Percentiles rank a stretch among this genome's conserved stretches.
Conservation (phyloP, 2,888 invertebrate genomes). For the Brachylomia viminalis region DNA sequence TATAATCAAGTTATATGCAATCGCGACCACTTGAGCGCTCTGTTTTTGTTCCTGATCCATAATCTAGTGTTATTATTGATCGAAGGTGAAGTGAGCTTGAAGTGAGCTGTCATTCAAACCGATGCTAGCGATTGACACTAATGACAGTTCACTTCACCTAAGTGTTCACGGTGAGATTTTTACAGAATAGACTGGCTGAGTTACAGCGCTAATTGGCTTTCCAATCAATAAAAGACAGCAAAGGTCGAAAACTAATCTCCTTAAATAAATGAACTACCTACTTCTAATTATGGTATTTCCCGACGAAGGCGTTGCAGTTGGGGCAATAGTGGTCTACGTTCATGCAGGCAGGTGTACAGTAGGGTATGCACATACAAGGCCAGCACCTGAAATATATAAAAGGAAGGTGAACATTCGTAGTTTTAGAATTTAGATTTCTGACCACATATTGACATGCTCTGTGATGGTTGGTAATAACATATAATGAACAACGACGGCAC, state of each 20-base stretch:
- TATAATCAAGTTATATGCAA: too few species aligned
- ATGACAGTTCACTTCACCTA: not conserved
- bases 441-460: too few species aligned
- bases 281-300: conserved; percentile 80
- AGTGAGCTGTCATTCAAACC: not conserved
- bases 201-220: not conserved
- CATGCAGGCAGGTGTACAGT: conserved; percentile 90
- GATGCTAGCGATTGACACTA: too few species aligned
- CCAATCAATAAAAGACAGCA: not conserved
- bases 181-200: not conserved
- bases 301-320: conserved; percentile 89
- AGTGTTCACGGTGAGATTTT: not conserved
- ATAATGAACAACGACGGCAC: too few species aligned
- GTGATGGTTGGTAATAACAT: too few species aligned
- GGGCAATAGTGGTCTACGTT: conserved; percentile 91
- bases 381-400: conserved; percentile 80
- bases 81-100: not conserved
- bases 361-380: conserved; percentile 90
- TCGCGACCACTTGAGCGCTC: too few species aligned
- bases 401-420: not conserved
- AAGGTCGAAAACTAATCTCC: not conserved
- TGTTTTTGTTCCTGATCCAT: too few species aligned
- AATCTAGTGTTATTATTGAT: too few species aligned
- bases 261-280: not conserved
- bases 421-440: not conserved